A percentile compares a stretch with the other conserved stretches of the same genome.
Evolutionary conservation across 2,888 invertebrate species (phyloP).

Genomic region (Cryptosula pallasiana): DNA sequence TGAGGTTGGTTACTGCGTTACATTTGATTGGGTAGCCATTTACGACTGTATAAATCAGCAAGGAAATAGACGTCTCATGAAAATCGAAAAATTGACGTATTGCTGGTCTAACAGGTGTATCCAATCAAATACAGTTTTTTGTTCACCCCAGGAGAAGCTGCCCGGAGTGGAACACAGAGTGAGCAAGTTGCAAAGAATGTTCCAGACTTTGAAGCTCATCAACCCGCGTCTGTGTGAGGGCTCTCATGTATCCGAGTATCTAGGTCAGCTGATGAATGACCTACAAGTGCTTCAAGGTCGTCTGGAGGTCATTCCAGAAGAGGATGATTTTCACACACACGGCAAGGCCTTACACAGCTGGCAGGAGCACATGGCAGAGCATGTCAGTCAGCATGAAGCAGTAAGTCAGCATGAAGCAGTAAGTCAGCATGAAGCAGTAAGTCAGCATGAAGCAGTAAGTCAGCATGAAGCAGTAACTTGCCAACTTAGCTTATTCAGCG

Average conservation of each 20-base stretch:
- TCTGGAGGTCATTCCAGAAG: slow-evolving; percentile 17
- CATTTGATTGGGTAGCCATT: no score
- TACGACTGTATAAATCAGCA: no score
- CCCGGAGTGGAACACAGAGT: slow-evolving; percentile 21
- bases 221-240: slow-evolving; percentile 10
- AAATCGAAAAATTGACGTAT: no score
- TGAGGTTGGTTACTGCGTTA: not conserved
- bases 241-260: slow-evolving; percentile 10
- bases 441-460: no score
- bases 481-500: no score
- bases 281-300: slow-evolving; percentile 18
- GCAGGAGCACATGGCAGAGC: slow-evolving; percentile 13
- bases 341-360: not conserved
- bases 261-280: slow-evolving; percentile 21
- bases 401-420: not conserved
- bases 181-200: slow-evolving; percentile 19
- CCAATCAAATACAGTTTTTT: no score
- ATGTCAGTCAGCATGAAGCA: not conserved
- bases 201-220: slow-evolving; percentile 9
- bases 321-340: not conserved
- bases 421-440: no score
- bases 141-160: slow-evolving; percentile 22
- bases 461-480: no score
- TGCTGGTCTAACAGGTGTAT: no score
- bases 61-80: no score